A percentile compares a stretch with the other conserved stretches of the same genome.
Conservation (phyloP, 2,888 invertebrate species). For the Muschampia plurimacula region DNA sequence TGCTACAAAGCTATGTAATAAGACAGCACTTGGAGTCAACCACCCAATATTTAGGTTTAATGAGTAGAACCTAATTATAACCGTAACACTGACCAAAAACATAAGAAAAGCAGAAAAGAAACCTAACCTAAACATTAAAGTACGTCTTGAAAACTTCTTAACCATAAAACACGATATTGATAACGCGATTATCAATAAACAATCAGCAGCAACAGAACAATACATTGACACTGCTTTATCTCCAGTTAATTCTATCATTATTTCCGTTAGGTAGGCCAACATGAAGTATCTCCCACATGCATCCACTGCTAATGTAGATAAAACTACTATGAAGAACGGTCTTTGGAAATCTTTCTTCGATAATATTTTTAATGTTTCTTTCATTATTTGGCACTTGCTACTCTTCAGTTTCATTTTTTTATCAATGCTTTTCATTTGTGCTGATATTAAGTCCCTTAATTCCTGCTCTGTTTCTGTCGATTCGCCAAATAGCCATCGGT, state of each 20-base stretch:
- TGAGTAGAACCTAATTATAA: slow-evolving; percentile 47
- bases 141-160: slow-evolving; percentile 51
- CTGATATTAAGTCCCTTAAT: slow-evolving; percentile 48
- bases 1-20: slow-evolving; percentile 51
- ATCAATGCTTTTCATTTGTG: slow-evolving; percentile 43
- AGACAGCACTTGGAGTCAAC: slow-evolving; percentile 48
- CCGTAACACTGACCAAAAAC: slow-evolving; percentile 50
- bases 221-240: slow-evolving; percentile 53
- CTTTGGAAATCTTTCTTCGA: slow-evolving; percentile 53
- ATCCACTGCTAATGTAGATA: slow-evolving; percentile 54
- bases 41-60: slow-evolving; percentile 1
- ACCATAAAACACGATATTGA: slow-evolving; percentile 52
- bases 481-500: slow-evolving; percentile 54
- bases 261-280: slow-evolving; percentile 53
- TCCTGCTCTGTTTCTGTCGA: slow-evolving; percentile 49
- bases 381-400: background rate
- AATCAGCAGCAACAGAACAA: slow-evolving; percentile 54
- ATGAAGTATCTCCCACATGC: slow-evolving; percentile 57
- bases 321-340: slow-evolving; percentile 49
- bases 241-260: slow-evolving; percentile 53
- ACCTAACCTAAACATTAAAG: slow-evolving; percentile 53
- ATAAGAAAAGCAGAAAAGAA: slow-evolving; percentile 50
- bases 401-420: background rate
- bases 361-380: slow-evolving; percentile 44
- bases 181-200: slow-evolving; percentile 50